phyloP scores from a whole-genome alignment of 2,888 invertebrate species.

The Trissolcus japonicus region DNA sequence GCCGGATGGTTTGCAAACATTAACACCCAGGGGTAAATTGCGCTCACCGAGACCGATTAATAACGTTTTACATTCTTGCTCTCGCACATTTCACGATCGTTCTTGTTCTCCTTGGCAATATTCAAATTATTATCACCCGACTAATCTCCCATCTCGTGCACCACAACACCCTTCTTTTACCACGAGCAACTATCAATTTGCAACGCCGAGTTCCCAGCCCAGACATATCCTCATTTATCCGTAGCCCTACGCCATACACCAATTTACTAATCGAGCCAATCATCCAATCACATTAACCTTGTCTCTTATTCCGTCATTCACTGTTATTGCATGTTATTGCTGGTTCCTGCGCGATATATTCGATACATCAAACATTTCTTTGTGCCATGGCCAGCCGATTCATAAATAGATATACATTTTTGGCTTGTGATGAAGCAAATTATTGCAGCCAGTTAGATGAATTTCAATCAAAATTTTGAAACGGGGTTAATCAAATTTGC shows the following conservation, averaged over 20 bases:
- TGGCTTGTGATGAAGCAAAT: background rate
- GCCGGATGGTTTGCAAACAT: slow-evolving; percentile 11
- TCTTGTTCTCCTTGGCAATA: slow-evolving; percentile 39
- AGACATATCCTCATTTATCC: slow-evolving; percentile 75
- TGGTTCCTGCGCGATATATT: slow-evolving; percentile 65
- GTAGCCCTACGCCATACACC: slow-evolving; percentile 69
- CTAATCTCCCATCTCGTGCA: slow-evolving; percentile 33
- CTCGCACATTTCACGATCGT: slow-evolving; percentile 13
- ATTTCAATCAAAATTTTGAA: background rate
- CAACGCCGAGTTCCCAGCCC: slow-evolving; percentile 67
- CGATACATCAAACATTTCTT: slow-evolving; percentile 18
- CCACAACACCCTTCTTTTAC: slow-evolving; percentile 45
- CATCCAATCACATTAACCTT: slow-evolving; percentile 75
- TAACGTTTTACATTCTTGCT: slow-evolving; percentile 29
- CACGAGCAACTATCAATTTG: slow-evolving; percentile 65
- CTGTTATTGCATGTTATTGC: slow-evolving; percentile 64
- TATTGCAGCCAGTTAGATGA: background rate
- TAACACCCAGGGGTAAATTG: slow-evolving; percentile 17
- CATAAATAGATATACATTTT: too few species aligned
- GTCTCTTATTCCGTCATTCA: slow-evolving; percentile 67
- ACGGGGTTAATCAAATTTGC: background rate
- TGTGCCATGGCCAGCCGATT: background rate
- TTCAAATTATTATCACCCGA: slow-evolving; percentile 54
- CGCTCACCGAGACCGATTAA: slow-evolving; percentile 34
- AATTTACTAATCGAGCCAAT: slow-evolving; percentile 75